phyloP scores from a whole-genome alignment of 2,888 invertebrate genomes.

The Hemistola chrysoprasaria region DNA sequence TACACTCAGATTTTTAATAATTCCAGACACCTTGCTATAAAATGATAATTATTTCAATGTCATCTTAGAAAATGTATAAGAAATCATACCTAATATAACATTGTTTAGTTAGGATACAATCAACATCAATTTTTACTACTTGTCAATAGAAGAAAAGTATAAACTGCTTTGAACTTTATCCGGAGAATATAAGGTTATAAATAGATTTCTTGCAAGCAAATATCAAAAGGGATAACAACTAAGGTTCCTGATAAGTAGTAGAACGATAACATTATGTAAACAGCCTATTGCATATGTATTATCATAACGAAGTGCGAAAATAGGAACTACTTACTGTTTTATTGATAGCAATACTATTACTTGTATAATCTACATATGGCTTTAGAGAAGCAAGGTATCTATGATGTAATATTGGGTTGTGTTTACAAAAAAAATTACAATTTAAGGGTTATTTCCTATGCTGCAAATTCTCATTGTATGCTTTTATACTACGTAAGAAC shows the following conservation, averaged over 20 bases:
- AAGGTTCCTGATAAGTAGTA: slow-evolving; percentile 17
- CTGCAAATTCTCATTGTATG: no score
- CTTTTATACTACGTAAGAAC: no score
- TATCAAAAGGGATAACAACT: slow-evolving; percentile 8
- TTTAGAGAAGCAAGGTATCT: slow-evolving; percentile 43
- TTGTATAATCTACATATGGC: slow-evolving; percentile 18
- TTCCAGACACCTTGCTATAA: slow-evolving; percentile 37
- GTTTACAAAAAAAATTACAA: slow-evolving; percentile 7
- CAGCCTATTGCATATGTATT: slow-evolving; percentile 31
- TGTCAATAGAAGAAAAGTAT: slow-evolving; percentile 6
- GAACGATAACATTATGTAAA: slow-evolving; percentile 33
- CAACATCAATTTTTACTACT: no score
- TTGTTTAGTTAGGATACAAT: no score
- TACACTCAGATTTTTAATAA: slow-evolving; percentile 3
- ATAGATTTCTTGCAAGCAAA: neutral
- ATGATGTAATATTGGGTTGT: slow-evolving; percentile 15
- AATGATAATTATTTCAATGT: no score
- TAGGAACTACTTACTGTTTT: slow-evolving; percentile 53
- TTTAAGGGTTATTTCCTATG: no score
- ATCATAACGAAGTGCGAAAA: slow-evolving; percentile 38
- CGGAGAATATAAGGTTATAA: slow-evolving; percentile 2
- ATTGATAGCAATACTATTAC: slow-evolving; percentile 28
- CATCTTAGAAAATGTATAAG: no score
- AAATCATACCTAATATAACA: no score
- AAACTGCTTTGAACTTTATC: slow-evolving; percentile 4